Conservation (phyloP, 2,888 invertebrate species). For the Coleophora flavipennella region DNA sequence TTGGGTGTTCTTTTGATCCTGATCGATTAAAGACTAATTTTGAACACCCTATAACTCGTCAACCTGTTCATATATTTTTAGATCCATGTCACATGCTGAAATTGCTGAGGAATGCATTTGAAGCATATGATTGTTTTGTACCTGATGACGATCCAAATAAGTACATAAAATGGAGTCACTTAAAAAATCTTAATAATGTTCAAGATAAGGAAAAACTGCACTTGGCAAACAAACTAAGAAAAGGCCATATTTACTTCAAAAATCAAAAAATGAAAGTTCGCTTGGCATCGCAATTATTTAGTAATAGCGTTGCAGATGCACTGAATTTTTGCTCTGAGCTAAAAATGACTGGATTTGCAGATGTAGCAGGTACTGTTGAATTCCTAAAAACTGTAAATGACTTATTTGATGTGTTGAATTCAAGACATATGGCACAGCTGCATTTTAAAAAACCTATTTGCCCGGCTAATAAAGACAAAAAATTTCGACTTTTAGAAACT, state of each 20-base stretch:
- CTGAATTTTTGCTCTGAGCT: background rate
- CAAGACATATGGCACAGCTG: constrained; percentile 4
- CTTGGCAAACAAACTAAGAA: background rate
- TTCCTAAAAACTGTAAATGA: constrained; percentile 11
- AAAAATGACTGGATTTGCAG: constrained; percentile 9
- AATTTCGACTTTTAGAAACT: background rate
- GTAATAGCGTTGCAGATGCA: background rate
- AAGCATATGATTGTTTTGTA: background rate
- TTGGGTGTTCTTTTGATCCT: constrained; percentile 6
- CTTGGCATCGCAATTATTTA: background rate
- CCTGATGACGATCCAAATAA: background rate
- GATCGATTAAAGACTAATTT: background rate
- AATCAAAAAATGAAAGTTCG: background rate
- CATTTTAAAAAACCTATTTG: constrained; percentile 6
- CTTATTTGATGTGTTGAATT: constrained; percentile 10
- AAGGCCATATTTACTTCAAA: background rate
- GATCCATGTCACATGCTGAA: constrained; percentile 15
- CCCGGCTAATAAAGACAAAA: background rate
- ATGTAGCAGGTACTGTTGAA: constrained; percentile 9
- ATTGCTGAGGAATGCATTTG: constrained; percentile 7
- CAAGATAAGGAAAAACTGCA: background rate
- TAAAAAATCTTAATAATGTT: background rate
- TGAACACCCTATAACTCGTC: background rate
- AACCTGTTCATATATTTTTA: constrained; percentile 7
- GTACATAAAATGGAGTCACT: background rate